These are phyloP conservation scores for Monarcha castaneiventris DNA, from an alignment of 2,113 vertebrate species.

Conservation along the genomic window DNA sequence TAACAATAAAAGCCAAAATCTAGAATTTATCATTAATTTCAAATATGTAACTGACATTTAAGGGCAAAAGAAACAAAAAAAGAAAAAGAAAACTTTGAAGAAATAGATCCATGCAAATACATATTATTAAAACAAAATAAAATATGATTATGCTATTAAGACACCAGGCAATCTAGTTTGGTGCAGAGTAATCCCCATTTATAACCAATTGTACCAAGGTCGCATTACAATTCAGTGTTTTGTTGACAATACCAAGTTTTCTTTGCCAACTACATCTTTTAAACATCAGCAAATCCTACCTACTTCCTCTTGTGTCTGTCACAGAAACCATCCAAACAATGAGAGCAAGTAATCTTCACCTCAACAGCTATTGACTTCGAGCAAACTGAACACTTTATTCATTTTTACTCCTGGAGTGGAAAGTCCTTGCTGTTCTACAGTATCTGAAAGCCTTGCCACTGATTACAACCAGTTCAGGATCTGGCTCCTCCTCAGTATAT, in stretches of 20 bases:
- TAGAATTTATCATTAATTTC: neutral
- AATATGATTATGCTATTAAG: neutral
- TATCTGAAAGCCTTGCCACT: neutral
- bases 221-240: neutral
- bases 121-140: neutral
- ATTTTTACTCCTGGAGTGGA: slow-evolving; percentile 26
- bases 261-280: slow-evolving; percentile 20
- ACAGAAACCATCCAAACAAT: slow-evolving; percentile 58
- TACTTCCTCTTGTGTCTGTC: slow-evolving; percentile 50
- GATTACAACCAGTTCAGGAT: slow-evolving; percentile 35
- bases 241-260: slow-evolving; percentile 40
- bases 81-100: neutral
- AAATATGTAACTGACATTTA: neutral
- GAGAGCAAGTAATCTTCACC: slow-evolving; percentile 37
- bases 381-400: slow-evolving; percentile 26
- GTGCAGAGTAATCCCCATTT: slow-evolving; percentile 9
- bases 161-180: neutral
- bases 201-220: neutral
- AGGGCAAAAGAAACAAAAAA: neutral
- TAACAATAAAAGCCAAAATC: slow-evolving; percentile 3
- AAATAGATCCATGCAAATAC: neutral
- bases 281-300: slow-evolving; percentile 50
- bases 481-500: slow-evolving; percentile 51
- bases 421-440: neutral
- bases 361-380: slow-evolving; percentile 30